These are phyloP conservation scores for Cosmia pyralina DNA, from an alignment of 2,888 invertebrate species.

Conservation along the genomic window DNA sequence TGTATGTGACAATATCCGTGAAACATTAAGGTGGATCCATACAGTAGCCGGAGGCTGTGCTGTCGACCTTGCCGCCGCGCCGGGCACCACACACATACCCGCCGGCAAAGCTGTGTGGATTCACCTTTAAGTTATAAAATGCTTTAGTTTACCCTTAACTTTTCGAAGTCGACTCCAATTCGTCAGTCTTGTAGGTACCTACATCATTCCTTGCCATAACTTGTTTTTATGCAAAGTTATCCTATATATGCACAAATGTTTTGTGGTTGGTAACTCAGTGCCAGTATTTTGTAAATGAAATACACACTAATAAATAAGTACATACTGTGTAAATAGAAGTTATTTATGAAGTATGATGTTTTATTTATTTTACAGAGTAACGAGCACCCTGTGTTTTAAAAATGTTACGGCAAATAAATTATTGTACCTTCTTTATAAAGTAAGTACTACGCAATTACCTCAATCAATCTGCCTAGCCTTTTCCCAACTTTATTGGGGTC, in stretches of 20 bases:
- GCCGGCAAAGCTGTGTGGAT: too few relatives aligned
- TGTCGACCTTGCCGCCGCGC: too few relatives aligned
- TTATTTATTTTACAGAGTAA: background rate
- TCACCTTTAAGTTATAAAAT: too few relatives aligned
- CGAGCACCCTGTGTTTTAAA: background rate
- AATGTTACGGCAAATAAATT: background rate
- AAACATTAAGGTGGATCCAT: too few relatives aligned
- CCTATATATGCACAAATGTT: conserved; percentile 11
- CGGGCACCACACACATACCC: too few relatives aligned
- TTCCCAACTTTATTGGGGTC: too few relatives aligned
- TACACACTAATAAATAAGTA: background rate
- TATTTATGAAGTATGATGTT: background rate
- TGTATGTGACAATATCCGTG: background rate
- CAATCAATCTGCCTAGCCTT: too few relatives aligned
- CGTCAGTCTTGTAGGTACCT: background rate
- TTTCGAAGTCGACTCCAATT: background rate
- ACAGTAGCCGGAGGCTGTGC: too few relatives aligned
- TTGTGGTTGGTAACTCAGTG: background rate
- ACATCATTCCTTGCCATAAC: background rate
- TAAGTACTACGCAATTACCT: too few relatives aligned
- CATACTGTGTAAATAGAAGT: background rate
- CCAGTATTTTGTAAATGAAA: background rate
- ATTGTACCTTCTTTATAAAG: too few relatives aligned
- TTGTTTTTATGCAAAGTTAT: background rate
- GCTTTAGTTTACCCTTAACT: background rate